Conservation (phyloP, 2,888 invertebrate genomes). For the Trachelus iudaicus region DNA sequence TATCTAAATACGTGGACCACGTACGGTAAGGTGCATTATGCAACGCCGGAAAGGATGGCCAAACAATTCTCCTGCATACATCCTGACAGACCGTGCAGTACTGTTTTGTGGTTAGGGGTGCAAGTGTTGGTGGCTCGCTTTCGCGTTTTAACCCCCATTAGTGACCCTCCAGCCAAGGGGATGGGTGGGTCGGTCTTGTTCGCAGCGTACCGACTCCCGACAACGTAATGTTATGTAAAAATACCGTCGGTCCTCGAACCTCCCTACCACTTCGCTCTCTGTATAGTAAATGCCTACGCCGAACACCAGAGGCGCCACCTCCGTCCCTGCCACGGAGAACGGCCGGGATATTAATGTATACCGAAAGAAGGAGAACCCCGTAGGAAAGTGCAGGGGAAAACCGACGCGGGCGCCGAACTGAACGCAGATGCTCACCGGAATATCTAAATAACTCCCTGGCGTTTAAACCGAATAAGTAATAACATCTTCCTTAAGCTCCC, state of each 20-base stretch:
- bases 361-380: slow-evolving; percentile 28
- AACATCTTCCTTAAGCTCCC: slow-evolving; percentile 35
- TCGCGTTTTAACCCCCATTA: slow-evolving; percentile 60
- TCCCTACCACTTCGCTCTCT: slow-evolving; percentile 12
- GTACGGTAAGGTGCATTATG: neutral
- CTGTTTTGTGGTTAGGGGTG: neutral
- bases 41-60: neutral
- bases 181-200: slow-evolving; percentile 10
- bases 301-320: slow-evolving; percentile 2
- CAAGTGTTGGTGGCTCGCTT: slow-evolving; percentile 23
- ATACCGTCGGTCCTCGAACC: slow-evolving; percentile 34
- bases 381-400: slow-evolving; percentile 28
- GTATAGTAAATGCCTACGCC: too few species aligned
- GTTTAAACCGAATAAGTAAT: slow-evolving; percentile 60
- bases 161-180: slow-evolving; percentile 33
- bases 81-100: neutral
- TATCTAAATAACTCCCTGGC: slow-evolving; percentile 60
- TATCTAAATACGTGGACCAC: too few species aligned
- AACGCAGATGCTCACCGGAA: slow-evolving; percentile 57
- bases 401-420: slow-evolving; percentile 39
- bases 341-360: slow-evolving; percentile 47
- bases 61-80: slow-evolving; percentile 1
- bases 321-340: slow-evolving; percentile 18
- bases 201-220: slow-evolving; percentile 24
- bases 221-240: slow-evolving; percentile 61